These are phyloP conservation scores for Iselma pallidipennis DNA, from an alignment of 2,888 invertebrate species.

Conservation along the genomic window DNA sequence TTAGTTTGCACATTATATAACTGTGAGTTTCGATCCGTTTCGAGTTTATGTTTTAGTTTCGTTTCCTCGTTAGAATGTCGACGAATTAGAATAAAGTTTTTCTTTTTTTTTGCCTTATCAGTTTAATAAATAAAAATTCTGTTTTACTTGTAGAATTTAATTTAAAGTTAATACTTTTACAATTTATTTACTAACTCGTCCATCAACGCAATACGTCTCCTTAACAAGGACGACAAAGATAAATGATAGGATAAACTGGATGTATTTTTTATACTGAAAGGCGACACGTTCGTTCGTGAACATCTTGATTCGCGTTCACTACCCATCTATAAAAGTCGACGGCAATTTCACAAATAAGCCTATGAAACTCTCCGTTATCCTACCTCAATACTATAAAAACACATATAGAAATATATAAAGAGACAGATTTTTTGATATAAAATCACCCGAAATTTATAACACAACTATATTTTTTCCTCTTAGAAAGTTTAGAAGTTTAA, in stretches of 20 bases:
- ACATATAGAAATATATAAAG: background rate
- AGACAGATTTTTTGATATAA: background rate
- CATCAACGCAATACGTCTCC: background rate
- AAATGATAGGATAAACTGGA: constrained; percentile 2
- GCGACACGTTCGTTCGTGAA: constrained; percentile 2
- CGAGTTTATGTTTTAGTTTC: too few relatives aligned
- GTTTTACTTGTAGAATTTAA: too few relatives aligned
- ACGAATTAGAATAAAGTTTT: too few relatives aligned
- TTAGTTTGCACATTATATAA: too few relatives aligned
- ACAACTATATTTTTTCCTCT: background rate
- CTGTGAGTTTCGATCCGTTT: too few relatives aligned
- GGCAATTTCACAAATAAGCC: constrained; percentile 1
- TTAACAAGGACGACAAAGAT: background rate
- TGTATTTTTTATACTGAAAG: background rate
- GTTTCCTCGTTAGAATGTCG: too few relatives aligned
- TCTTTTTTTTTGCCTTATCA: too few relatives aligned
- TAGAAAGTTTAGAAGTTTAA: background rate
- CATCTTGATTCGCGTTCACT: background rate
- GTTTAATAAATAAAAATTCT: too few relatives aligned
- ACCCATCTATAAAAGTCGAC: background rate
- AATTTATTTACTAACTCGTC: background rate
- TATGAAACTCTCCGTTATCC: background rate
- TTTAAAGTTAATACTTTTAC: background rate
- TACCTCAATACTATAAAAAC: background rate
- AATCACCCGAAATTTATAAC: background rate